Evolutionary conservation across 2,797 vertebrate species (phyloP), one percentile per base, ranked within the genome.

Genomic region (Muscicapa striata): DNA sequence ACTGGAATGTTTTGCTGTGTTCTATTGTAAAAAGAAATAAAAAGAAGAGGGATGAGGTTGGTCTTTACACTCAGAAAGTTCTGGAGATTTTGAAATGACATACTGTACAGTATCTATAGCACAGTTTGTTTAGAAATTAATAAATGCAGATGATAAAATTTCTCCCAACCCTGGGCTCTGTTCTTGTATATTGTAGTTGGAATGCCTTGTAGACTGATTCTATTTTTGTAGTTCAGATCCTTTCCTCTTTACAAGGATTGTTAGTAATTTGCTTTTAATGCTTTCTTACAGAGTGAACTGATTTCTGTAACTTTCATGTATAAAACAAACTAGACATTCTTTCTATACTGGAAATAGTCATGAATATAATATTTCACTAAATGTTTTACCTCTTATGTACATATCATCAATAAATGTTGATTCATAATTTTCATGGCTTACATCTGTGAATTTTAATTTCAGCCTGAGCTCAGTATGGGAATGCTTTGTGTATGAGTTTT

Each of bases 381-480:
- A 97, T 99, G 98, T 98, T 98, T 98, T 99, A 99, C 98, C 98
- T 98, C 98, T 98, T 98, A 97, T 99, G 98, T 99, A 99, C 98
- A 99, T 99, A 99, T 98, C 94, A 96, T 97, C 98, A 99, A 99
- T 99, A 99, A 99, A 99, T 98, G 98, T 99, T 98, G 96, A 98
- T 99, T 99, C 98, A 98, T 98, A 98, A 99, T 98, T 98, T 98
- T 98, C 95, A 91, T 75, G 69, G 49, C 48, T 70, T 88, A 36
- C 73, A 55, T 79, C 22, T 84, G n/a, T 61, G 89, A 78, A 26
- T 76, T 77, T 95, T 79, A 34, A 61, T 74, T 83, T 66, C 67
- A 76, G 16, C 34, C 34, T 30, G 26, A 34, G 45, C 30, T 94
- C 22, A 16, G 1, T 12, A 8, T 41, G 66, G 46, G 15, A 32